These are phyloP conservation scores for Drosophila ironensis DNA, from an alignment of 1,140 invertebrate species.

Conservation along the genomic window DNA sequence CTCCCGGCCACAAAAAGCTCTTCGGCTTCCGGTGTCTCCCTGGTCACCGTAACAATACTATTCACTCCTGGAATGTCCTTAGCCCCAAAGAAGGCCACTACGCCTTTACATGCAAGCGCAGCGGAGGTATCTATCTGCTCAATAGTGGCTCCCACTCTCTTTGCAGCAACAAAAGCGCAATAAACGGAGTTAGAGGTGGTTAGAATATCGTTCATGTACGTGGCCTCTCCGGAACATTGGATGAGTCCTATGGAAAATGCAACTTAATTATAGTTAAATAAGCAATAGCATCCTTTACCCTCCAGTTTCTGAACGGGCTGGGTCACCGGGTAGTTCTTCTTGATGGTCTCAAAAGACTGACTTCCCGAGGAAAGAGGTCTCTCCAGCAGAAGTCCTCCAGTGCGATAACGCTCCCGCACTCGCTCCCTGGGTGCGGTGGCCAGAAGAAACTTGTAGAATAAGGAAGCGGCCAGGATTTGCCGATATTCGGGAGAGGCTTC, in stretches of 20 bases:
- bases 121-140: constrained; percentile 84
- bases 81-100: constrained; percentile 86
- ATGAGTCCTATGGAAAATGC: constrained; percentile 83
- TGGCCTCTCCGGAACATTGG: constrained; percentile 89
- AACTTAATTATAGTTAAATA: too few species aligned
- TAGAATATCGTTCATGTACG: constrained; percentile 86
- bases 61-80: constrained; percentile 90
- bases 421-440: constrained; percentile 79
- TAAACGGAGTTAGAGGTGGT: constrained; percentile 84
- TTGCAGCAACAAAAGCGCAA: constrained; percentile 86
- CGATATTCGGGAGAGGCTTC: constrained; percentile 86
- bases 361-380: constrained; percentile 87
- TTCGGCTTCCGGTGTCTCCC: constrained; percentile 43
- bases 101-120: constrained; percentile 86
- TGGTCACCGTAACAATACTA: constrained; percentile 83
- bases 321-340: constrained; percentile 89
- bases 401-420: constrained; percentile 57
- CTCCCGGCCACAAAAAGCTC: constrained; percentile 83
- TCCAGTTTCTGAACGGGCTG: constrained; percentile 87
- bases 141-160: constrained; percentile 83
- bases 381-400: constrained; percentile 84
- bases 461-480: constrained; percentile 84
- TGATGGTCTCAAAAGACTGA: constrained; percentile 89
- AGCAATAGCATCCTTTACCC: too few species aligned
- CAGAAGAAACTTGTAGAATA: constrained; percentile 89